phyloP scores from a whole-genome alignment of 1,140 invertebrate species.

The Lutraria rhynchaena region DNA sequence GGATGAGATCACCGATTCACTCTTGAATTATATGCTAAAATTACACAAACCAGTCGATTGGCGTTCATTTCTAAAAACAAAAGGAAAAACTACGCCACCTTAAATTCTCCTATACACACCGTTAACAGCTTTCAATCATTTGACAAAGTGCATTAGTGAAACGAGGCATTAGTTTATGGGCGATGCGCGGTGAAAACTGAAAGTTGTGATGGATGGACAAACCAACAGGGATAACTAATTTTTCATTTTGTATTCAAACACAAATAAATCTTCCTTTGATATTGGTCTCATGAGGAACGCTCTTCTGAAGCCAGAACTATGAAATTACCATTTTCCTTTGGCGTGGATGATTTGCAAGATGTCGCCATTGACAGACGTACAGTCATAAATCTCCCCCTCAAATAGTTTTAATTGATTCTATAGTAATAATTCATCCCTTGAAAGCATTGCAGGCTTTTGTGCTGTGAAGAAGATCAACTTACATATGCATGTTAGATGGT shows the following conservation, averaged over 20 bases:
- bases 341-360: constrained; percentile 58
- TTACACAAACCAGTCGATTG: too few relatives aligned
- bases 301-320: constrained; percentile 43
- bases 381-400: constrained; percentile 55
- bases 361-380: constrained; percentile 47
- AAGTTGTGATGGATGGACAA: constrained; percentile 42
- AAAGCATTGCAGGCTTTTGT: constrained; percentile 45
- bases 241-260: constrained; percentile 58
- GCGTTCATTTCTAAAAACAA: too few relatives aligned
- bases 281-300: constrained; percentile 30
- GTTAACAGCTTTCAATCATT: too few relatives aligned
- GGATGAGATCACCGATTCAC: too few relatives aligned
- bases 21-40: too few relatives aligned
- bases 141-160: constrained; percentile 36
- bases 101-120: too few relatives aligned
- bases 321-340: constrained; percentile 61
- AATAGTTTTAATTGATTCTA: constrained; percentile 59
- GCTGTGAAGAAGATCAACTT: constrained; percentile 31
- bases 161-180: constrained; percentile 20
- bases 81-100: too few relatives aligned
- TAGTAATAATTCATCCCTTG: constrained; percentile 50
- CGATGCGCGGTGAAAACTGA: constrained; percentile 9
- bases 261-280: constrained; percentile 53
- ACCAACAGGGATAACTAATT: constrained; percentile 46
- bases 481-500: constrained; percentile 38